Percentiles rank a stretch among this genome's conserved stretches.
These are phyloP conservation scores for Muntiacus muntjak DNA, from an alignment of 2,113 vertebrate species.

Conservation along the genomic window DNA sequence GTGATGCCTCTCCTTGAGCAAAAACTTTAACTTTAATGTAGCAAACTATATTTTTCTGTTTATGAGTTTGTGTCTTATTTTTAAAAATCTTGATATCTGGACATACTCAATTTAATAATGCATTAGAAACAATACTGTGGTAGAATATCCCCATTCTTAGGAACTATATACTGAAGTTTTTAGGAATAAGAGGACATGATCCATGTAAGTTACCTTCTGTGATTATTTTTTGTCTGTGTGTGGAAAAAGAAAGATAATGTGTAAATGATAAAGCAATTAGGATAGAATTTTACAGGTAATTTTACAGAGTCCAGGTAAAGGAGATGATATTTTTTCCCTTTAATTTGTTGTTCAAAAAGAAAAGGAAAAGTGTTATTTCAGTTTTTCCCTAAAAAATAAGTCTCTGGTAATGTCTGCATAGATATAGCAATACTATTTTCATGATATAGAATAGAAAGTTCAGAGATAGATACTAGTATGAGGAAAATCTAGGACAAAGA, in stretches of 20 bases:
- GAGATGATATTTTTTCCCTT: neutral
- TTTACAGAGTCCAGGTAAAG: neutral
- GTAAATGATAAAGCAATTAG: neutral
- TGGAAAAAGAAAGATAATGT: neutral
- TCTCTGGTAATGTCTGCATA: neutral
- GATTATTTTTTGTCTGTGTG: neutral
- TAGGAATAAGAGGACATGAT: neutral
- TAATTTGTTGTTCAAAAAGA: neutral
- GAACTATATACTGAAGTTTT: neutral
- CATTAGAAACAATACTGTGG: neutral
- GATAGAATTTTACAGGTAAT: neutral
- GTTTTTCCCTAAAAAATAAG: neutral
- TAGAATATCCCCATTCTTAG: neutral
- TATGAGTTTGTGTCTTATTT: neutral
- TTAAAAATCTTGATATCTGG: neutral
- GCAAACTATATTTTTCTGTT: neutral
- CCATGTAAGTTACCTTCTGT: neutral
- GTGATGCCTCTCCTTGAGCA: neutral
- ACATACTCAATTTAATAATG: neutral
- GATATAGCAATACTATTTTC: neutral
- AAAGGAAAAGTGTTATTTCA: neutral
- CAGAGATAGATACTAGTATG: neutral
- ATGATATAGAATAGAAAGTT: neutral
- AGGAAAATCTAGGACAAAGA: neutral
- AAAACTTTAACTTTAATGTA: slow-evolving; percentile 35